A percentile compares a stretch with the other conserved stretches of the same genome.
Conservation (phyloP, 2,797 vertebrate genomes). For the Ctenosaura bakeri region DNA sequence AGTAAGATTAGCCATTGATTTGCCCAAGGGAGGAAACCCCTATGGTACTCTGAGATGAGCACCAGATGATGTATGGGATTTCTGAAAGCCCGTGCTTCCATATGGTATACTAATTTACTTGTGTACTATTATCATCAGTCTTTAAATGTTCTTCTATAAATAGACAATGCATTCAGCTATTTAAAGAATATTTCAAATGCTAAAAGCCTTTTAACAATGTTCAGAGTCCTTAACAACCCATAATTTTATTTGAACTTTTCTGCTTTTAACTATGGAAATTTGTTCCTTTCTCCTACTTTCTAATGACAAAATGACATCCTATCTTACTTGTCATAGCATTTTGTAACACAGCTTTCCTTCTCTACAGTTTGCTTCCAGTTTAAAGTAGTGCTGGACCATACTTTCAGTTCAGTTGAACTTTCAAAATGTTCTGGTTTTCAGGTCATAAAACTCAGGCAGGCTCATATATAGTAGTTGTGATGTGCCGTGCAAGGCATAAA, state of each 20-base stretch:
- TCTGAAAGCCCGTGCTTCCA: not conserved
- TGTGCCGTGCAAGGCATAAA: not conserved
- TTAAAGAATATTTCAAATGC: not conserved
- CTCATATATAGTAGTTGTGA: not conserved
- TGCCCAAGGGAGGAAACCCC: no score
- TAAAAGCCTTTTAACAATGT: slow-evolving; percentile 13
- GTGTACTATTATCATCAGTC: not conserved
- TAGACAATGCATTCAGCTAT: not conserved
- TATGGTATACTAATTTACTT: slow-evolving; percentile 13
- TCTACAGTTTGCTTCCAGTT: not conserved
- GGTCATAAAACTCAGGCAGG: not conserved
- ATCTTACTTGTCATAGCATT: not conserved
- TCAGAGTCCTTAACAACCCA: not conserved
- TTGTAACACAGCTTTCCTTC: slow-evolving; percentile 6
- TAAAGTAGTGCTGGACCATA: not conserved
- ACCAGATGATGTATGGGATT: not conserved
- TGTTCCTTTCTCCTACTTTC: not conserved
- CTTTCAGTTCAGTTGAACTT: not conserved
- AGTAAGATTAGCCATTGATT: slow-evolving; percentile 2
- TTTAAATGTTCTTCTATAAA: slow-evolving; percentile 3
- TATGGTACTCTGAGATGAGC: slow-evolving; percentile 12
- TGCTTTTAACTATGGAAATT: not conserved
- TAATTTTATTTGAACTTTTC: slow-evolving; percentile 23
- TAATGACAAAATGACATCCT: slow-evolving; percentile 13
- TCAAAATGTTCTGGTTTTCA: not conserved